A percentile compares a stretch with the other conserved stretches of the same genome.
Evolutionary conservation across 2,888 invertebrate genomes (phyloP).

Genomic region (Ptilodon capucinus): DNA sequence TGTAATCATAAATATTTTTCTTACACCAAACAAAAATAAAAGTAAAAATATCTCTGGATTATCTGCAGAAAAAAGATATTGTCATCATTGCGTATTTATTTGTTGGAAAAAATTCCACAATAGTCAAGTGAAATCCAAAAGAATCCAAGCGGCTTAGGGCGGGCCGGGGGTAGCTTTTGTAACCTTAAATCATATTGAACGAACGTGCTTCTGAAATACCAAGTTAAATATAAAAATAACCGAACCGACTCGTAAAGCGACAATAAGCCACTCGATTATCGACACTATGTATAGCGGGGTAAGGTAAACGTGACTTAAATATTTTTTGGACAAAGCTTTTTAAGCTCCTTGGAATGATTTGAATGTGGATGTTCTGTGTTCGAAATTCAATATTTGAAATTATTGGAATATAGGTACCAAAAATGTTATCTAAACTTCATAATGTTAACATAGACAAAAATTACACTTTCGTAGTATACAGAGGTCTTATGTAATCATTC

Average conservation of each 20-base stretch:
- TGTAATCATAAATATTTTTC: too few relatives aligned
- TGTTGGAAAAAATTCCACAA: neutral
- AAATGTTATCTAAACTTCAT: too few relatives aligned
- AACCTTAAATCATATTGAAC: constrained; percentile 5
- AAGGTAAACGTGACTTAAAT: too few relatives aligned
- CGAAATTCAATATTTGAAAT: too few relatives aligned
- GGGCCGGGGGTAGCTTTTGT: neutral
- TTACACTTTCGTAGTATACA: too few relatives aligned
- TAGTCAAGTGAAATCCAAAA: neutral
- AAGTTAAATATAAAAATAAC: constrained; percentile 2
- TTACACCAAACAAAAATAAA: neutral
- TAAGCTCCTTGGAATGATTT: too few relatives aligned
- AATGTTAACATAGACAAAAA: too few relatives aligned
- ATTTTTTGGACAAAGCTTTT: too few relatives aligned
- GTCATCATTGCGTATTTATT: neutral
- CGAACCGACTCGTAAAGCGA: neutral
- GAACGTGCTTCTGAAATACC: neutral
- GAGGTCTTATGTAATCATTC: too few relatives aligned
- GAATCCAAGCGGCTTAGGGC: neutral
- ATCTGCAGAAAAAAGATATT: neutral
- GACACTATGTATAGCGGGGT: neutral
- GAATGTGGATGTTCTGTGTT: too few relatives aligned
- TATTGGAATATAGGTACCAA: too few relatives aligned
- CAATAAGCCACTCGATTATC: neutral
- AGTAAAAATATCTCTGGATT: neutral